Conservation (phyloP, 2,888 invertebrate species). For the Calliphora vomitoria region DNA sequence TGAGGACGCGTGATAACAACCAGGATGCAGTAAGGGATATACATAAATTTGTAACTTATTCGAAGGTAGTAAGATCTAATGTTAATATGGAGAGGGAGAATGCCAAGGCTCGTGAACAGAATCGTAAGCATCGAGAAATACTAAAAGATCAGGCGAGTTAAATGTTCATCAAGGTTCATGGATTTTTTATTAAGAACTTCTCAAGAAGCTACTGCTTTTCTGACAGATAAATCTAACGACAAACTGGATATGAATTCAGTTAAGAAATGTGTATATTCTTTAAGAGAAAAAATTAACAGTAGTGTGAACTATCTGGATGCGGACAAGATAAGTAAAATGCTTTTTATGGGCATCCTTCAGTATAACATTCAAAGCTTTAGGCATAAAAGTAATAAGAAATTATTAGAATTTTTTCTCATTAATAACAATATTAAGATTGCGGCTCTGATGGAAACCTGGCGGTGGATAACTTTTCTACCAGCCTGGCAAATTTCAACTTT, state of each 20-base stretch:
- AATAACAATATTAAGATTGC: neutral
- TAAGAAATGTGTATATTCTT: neutral
- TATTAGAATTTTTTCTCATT: neutral
- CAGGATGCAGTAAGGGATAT: neutral
- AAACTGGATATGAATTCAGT: neutral
- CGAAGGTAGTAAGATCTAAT: neutral
- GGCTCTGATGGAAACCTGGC: neutral
- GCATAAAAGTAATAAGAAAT: neutral
- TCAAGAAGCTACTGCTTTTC: neutral
- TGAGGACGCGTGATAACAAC: neutral
- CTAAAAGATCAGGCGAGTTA: neutral
- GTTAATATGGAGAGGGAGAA: neutral
- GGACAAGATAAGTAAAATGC: neutral
- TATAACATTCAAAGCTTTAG: neutral
- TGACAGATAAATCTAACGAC: neutral
- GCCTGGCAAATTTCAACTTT: neutral
- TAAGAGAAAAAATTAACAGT: neutral
- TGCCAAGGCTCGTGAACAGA: neutral
- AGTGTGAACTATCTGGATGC: neutral
- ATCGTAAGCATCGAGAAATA: neutral
- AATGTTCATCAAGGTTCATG: neutral
- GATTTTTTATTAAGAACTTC: neutral
- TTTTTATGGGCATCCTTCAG: neutral
- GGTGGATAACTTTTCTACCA: neutral
- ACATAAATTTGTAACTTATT: neutral